Evolutionary conservation across 2,888 invertebrate genomes (phyloP), one percentile per base, ranked within the genome.

Genomic region (Mystacides longicornis): DNA sequence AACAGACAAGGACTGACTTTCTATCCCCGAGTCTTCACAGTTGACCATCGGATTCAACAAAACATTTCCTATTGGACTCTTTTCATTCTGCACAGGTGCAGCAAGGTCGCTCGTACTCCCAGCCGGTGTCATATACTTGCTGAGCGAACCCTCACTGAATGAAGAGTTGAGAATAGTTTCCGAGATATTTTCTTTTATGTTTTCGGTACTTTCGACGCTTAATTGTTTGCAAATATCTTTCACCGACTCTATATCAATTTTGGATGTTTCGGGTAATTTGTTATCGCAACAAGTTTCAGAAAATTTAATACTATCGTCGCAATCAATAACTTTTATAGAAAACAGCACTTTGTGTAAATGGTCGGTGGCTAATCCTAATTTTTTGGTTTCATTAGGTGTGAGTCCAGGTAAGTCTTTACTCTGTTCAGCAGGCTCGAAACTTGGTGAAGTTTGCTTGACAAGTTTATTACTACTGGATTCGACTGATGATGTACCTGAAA

Each of bases 131-230:
- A 46, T 23, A 21, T 57, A 58, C 49, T 60, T 61, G 46, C 57
- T 57, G 9, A 61, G 52, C n/a, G 61, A 61, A 11, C 57, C 57
- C 23, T 61, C 61, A 33, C 61, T 59, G n/a, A 57, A 56, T 2
- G 56, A 57, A 3, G 54, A 54, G n/a, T 49, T 22, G 19, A 53
- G 42, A n/a, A 51, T 45, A 33, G 46, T 21, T 33, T 56, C 57
- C 3, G 23, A 2, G 19, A 45, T 2, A 5, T 57, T 49, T 27
- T 61, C 57, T 19, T 61, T 61, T 9, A 59, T 20, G 47, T 52
- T 52, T 33, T 50, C 48, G 23, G 37, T 47, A 37, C 52, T 49
- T n/a, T 46, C 49, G 1, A 55, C n/a, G 16, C 20, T 45, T 2
- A 55, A 48, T 23, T 42, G 33, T 43, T 58, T 55, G 19, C 31